Conservation (phyloP, 2,888 invertebrate species). For the Amblyjoppa fuscipennis region DNA sequence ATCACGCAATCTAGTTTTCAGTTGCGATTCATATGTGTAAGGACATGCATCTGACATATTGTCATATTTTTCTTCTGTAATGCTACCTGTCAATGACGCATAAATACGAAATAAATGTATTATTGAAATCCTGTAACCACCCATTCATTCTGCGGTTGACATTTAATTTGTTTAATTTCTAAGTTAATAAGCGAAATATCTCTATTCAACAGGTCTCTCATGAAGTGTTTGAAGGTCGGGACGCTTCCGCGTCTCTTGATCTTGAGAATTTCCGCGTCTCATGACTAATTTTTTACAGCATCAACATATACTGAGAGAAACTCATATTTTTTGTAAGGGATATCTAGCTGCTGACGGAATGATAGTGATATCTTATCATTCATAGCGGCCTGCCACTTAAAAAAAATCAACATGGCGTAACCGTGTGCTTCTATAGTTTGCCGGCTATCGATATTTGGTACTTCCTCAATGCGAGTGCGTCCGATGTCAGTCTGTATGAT, state of each 20-base stretch:
- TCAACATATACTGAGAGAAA: slow-evolving; percentile 64
- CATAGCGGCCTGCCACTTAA: neutral
- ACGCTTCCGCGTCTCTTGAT: too few species aligned
- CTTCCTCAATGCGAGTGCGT: slow-evolving; percentile 72
- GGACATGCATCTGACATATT: neutral
- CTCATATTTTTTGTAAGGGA: slow-evolving; percentile 75
- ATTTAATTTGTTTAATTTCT: too few species aligned
- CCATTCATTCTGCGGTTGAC: too few species aligned
- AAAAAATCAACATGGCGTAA: neutral
- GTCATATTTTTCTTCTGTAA: neutral
- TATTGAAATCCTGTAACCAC: neutral
- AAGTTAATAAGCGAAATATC: too few species aligned
- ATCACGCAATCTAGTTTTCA: neutral
- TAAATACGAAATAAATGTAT: neutral
- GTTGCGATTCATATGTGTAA: neutral
- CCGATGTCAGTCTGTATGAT: too few species aligned
- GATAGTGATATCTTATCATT: neutral
- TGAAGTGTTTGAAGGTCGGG: too few species aligned
- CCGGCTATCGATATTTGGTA: slow-evolving; percentile 85
- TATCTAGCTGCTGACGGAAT: neutral
- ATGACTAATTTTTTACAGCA: neutral
- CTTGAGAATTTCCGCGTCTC: neutral
- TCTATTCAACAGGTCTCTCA: too few species aligned
- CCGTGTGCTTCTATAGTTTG: slow-evolving; percentile 81
- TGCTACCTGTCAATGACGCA: neutral